Conservation (phyloP, 2,888 invertebrate species). For the Drosophila flavopinicola region DNA sequence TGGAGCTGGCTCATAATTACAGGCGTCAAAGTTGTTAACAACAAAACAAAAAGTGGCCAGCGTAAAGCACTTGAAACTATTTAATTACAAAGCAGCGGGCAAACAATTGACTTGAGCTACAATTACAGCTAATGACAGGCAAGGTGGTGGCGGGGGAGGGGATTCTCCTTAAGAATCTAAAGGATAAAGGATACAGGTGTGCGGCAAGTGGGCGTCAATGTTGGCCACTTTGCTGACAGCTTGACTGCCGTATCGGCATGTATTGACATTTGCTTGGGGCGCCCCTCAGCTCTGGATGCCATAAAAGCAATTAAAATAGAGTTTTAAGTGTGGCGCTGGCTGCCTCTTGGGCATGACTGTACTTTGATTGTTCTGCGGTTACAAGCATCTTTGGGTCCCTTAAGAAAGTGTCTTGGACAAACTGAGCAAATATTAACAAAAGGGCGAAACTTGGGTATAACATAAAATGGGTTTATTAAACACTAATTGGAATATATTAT, state of each 20-base stretch:
- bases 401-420: slow-evolving; percentile 20
- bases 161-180: slow-evolving; percentile 4
- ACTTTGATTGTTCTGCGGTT: slow-evolving; percentile 29
- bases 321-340: slow-evolving; percentile 24
- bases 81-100: slow-evolving; percentile 73
- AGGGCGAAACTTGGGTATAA: slow-evolving; percentile 1
- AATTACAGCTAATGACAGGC: slow-evolving; percentile 63
- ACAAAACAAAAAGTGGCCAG: slow-evolving; percentile 68
- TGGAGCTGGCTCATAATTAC: slow-evolving; percentile 64
- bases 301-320: slow-evolving; percentile 53
- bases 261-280: slow-evolving; percentile 42
- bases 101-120: slow-evolving; percentile 72
- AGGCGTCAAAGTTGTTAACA: slow-evolving; percentile 72
- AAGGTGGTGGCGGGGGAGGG: slow-evolving; percentile 2
- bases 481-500: no score
- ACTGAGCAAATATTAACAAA: slow-evolving; percentile 17
- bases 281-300: slow-evolving; percentile 21
- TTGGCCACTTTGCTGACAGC: slow-evolving; percentile 38
- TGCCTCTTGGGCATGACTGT: slow-evolving; percentile 41
- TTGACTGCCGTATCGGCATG: slow-evolving; percentile 28
- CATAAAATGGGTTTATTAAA: no score
- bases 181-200: neutral
- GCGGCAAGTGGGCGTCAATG: slow-evolving; percentile 18
- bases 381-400: slow-evolving; percentile 17
- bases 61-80: slow-evolving; percentile 70